phyloP scores from a whole-genome alignment of 2,113 vertebrate genomes.

The Rhagologus leucostigma region DNA sequence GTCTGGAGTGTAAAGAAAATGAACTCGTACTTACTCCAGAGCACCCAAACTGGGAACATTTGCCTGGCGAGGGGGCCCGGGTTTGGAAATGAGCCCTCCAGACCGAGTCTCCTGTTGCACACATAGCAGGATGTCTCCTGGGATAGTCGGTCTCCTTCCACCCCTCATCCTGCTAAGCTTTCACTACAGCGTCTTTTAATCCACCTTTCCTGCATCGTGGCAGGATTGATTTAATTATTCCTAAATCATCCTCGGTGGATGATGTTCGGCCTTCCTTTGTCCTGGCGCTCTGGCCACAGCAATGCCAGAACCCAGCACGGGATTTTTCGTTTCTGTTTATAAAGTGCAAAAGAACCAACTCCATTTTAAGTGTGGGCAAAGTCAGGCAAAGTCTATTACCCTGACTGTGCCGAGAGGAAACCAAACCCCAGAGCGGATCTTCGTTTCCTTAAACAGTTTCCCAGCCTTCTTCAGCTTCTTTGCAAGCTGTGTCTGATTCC shows the following conservation, averaged over 20 bases:
- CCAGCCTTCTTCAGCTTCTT: neutral
- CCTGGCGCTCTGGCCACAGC: neutral
- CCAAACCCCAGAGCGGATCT: neutral
- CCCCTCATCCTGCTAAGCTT: conserved; percentile 5
- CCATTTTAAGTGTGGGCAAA: neutral
- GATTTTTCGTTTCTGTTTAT: neutral
- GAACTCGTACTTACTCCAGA: neutral
- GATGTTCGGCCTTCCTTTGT: conserved; percentile 30
- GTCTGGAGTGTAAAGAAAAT: neutral
- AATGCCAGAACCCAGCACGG: neutral
- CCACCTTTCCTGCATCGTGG: conserved; percentile 28
- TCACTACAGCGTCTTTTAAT: conserved; percentile 46
- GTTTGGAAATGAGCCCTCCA: neutral
- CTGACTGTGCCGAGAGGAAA: neutral
- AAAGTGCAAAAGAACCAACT: neutral
- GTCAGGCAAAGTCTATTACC: neutral
- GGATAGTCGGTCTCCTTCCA: neutral
- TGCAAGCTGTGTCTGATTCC: neutral
- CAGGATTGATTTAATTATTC: conserved; percentile 58
- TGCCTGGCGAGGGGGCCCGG: neutral
- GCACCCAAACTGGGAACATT: neutral
- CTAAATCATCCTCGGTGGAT: conserved; percentile 19
- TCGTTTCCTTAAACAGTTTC: neutral
- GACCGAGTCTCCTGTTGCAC: neutral
- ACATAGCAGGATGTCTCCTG: neutral